Conservation (phyloP, 2,113 vertebrate species). For the Dendropsophus ebraccatus region DNA sequence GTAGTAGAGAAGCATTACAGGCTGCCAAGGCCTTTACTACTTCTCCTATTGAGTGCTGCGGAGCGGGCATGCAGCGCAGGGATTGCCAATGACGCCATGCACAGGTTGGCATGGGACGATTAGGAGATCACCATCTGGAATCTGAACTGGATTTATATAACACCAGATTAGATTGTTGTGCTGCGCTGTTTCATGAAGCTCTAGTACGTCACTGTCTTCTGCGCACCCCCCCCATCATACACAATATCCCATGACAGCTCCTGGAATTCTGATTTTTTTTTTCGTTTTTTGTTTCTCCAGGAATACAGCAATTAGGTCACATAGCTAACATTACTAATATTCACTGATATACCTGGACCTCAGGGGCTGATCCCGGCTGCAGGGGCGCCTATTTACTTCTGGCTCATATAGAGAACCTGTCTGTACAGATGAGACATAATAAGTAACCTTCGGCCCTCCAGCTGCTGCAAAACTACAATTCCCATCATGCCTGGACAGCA, state of each 20-base stretch:
- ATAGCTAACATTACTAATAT: not conserved
- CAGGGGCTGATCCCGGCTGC: not conserved
- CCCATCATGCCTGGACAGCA: too few species aligned
- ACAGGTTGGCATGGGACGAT: constrained; percentile 19
- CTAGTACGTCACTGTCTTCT: not conserved
- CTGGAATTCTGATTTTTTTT: not conserved
- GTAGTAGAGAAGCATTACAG: not conserved
- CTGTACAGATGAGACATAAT: not conserved
- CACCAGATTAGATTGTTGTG: constrained; percentile 3
- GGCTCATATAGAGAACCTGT: not conserved
- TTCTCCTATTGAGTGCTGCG: not conserved
- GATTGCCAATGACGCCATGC: constrained; percentile 38
- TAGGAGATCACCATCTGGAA: constrained; percentile 47
- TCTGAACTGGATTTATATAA: constrained; percentile 27
- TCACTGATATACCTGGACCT: too few species aligned
- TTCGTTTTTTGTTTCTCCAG: too few species aligned
- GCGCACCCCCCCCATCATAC: too few species aligned
- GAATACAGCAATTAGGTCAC: not conserved
- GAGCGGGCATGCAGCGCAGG: not conserved
- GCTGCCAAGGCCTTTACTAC: not conserved
- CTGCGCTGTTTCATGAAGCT: not conserved
- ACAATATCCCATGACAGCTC: not conserved
- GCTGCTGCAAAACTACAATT: too few species aligned
- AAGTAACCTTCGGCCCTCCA: not conserved
- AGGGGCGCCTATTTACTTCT: not conserved